Percentiles rank a stretch among this genome's conserved stretches.
Conservation (phyloP, 2,888 invertebrate species). For the Diachrysia chrysitis region DNA sequence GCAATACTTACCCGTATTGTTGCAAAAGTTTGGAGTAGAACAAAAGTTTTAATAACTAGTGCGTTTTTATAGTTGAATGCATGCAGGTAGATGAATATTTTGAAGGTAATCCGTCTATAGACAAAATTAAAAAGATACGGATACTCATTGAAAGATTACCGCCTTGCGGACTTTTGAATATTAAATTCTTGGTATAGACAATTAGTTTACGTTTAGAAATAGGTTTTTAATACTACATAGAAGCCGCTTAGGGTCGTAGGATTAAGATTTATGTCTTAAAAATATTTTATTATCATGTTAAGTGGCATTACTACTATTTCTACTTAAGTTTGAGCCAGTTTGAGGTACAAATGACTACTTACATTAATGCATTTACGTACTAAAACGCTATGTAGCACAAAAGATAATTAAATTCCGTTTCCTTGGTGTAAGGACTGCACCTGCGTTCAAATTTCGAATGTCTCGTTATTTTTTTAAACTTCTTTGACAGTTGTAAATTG, state of each 20-base stretch:
- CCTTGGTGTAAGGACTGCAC: constrained; percentile 21
- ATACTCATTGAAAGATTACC: constrained; percentile 37
- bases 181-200: neutral
- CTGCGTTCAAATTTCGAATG: constrained; percentile 7
- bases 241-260: neutral
- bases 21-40: constrained; percentile 10
- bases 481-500: constrained; percentile 4
- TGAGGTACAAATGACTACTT: neutral
- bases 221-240: neutral
- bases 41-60: constrained; percentile 9
- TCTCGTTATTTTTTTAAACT: neutral
- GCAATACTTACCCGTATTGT: constrained; percentile 33
- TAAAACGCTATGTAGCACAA: neutral
- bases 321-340: neutral
- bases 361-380: constrained; percentile 3
- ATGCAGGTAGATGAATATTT: constrained; percentile 27
- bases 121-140: constrained; percentile 21
- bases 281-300: neutral
- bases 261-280: neutral
- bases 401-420: constrained; percentile 2
- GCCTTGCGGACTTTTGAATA: neutral
- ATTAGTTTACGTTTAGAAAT: neutral
- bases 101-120: constrained; percentile 12
- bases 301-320: neutral
- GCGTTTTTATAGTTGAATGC: neutral